Conservation (phyloP, 2,113 vertebrate genomes). For the Hylia prasina region DNA sequence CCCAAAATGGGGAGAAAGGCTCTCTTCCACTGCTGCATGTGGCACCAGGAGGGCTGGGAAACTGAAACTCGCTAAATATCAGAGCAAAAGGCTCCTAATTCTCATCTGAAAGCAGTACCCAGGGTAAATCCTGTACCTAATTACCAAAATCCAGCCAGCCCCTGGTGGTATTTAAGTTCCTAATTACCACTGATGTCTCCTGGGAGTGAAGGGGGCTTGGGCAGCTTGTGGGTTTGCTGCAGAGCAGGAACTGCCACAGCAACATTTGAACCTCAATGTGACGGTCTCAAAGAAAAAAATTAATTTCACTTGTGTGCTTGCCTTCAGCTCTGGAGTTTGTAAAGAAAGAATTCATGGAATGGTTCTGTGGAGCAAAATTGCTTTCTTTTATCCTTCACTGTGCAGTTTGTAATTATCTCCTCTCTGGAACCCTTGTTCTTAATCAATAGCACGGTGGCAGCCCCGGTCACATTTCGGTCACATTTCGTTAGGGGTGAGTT, state of each 20-base stretch:
- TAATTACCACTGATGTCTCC: background rate
- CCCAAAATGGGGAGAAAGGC: background rate
- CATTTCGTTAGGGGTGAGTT: slow-evolving; percentile 12
- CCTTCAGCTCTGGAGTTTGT: background rate
- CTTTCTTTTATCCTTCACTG: slow-evolving; percentile 15
- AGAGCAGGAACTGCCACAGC: background rate
- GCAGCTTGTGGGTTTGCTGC: background rate
- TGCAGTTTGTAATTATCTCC: slow-evolving; percentile 63
- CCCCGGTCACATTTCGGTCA: background rate
- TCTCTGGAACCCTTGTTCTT: slow-evolving; percentile 43
- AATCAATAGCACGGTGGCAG: slow-evolving; percentile 61
- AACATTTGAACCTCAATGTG: background rate
- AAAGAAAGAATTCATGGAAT: background rate
- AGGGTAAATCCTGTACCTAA: background rate
- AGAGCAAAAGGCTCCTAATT: background rate
- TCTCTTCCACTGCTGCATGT: accelerated
- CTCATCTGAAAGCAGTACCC: background rate
- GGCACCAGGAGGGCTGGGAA: background rate
- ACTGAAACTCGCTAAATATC: accelerated
- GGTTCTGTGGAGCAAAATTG: background rate
- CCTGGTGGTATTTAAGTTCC: background rate
- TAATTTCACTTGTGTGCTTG: background rate
- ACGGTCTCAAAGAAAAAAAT: background rate
- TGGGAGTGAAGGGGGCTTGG: background rate
- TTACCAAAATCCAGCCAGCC: background rate